Conservation (phyloP, 1,140 invertebrate species). For the Druon quercuslanigerum region DNA sequence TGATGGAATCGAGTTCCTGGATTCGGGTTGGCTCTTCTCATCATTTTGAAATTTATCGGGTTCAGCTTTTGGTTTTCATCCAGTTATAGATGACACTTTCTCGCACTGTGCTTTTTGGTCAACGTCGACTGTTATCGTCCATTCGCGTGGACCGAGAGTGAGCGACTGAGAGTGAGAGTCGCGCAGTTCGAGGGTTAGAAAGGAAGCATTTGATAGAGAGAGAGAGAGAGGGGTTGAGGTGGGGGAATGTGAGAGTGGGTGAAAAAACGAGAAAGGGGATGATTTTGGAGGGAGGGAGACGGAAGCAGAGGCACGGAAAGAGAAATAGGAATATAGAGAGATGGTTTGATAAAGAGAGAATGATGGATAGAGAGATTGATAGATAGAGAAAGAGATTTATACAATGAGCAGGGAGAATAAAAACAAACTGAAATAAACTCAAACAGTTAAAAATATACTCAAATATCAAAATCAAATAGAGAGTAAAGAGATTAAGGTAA, state of each 20-base stretch:
- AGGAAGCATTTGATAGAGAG: not conserved
- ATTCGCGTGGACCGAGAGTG: constrained; percentile 9
- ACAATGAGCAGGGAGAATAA: not conserved
- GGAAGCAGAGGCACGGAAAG: not conserved
- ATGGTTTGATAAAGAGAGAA: not conserved
- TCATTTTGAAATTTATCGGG: no score
- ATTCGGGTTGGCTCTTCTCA: no score
- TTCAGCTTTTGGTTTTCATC: not conserved
- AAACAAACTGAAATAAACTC: not conserved
- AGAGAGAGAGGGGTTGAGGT: no score
- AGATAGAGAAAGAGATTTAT: not conserved
- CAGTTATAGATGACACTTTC: not conserved
- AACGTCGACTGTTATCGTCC: not conserved
- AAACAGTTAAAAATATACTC: no score
- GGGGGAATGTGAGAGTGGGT: not conserved
- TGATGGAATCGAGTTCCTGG: not conserved
- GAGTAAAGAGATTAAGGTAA: no score
- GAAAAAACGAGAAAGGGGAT: not conserved
- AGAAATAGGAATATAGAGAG: not conserved
- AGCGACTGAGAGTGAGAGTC: constrained; percentile 15
- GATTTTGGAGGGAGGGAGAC: not conserved
- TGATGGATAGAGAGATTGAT: not conserved
- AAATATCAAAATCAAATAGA: no score
- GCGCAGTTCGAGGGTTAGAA: constrained; percentile 12
- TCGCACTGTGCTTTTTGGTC: not conserved